Evolutionary conservation across 1,140 invertebrate species (phyloP).

Genomic region (Scaptomyza pallida): DNA sequence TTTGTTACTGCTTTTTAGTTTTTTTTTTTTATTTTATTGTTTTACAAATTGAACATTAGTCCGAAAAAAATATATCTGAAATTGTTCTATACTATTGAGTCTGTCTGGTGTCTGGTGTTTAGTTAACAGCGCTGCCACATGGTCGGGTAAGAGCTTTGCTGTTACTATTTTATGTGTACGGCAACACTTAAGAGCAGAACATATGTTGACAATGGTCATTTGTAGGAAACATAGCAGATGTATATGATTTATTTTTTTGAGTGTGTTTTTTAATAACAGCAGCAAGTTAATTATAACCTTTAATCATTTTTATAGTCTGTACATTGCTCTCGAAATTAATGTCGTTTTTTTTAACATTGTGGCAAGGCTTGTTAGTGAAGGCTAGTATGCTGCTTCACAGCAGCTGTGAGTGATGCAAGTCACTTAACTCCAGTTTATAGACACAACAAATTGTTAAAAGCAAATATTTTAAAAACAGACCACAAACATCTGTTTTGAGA

Average conservation of each 20-base stretch:
- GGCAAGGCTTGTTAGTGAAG: background rate
- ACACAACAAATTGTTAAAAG: background rate
- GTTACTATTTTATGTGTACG: background rate
- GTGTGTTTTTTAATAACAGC: too few species aligned
- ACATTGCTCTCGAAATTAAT: background rate
- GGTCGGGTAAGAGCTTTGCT: background rate
- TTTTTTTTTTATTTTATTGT: background rate
- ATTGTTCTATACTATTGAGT: slow-evolving; percentile 42
- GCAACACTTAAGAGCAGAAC: background rate
- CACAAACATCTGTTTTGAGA: background rate
- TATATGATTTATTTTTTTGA: background rate
- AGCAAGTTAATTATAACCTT: background rate
- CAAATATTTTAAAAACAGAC: background rate
- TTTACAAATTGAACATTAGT: slow-evolving; percentile 27
- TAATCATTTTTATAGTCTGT: background rate
- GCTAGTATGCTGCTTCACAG: background rate
- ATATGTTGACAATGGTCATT: too few species aligned
- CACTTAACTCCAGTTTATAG: background rate
- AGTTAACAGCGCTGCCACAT: slow-evolving; percentile 24
- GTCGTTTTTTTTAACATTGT: background rate
- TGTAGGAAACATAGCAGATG: background rate
- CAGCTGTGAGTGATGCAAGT: background rate
- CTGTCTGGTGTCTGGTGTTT: slow-evolving; percentile 40
- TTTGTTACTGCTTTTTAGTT: slow-evolving; percentile 7
- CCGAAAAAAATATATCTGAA: slow-evolving; percentile 33